These are phyloP conservation scores for Gobionotothen gibberifrons DNA, from an alignment of 2,797 vertebrate species.

Conservation along the genomic window DNA sequence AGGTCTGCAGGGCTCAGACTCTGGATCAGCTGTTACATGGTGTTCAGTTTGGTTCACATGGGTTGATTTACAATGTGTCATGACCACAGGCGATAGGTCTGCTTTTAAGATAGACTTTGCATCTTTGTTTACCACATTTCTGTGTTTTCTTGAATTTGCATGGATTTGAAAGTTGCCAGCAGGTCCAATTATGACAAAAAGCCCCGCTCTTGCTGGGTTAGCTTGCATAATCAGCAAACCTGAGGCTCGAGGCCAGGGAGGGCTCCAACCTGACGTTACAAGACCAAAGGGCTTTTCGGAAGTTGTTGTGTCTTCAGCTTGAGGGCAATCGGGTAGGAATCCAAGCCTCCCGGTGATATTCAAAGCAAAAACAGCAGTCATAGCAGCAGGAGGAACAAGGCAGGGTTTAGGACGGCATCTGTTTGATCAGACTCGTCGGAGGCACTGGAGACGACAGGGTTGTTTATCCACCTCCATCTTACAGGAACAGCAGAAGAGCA, in stretches of 20 bases:
- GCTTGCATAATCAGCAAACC: constrained; percentile 65
- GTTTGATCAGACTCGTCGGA: constrained; percentile 64
- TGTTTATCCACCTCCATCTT: constrained; percentile 83
- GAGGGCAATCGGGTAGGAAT: constrained; percentile 48
- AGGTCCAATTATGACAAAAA: constrained; percentile 64
- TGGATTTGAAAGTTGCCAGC: constrained; percentile 64
- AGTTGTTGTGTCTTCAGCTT: constrained; percentile 73
- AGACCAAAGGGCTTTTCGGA: constrained; percentile 58
- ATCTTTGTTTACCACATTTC: constrained; percentile 51
- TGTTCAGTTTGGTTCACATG: constrained; percentile 58
- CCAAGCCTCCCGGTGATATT: constrained; percentile 64
- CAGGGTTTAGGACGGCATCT: constrained; percentile 54
- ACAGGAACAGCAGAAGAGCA: constrained; percentile 76
- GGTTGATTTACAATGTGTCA: constrained; percentile 48
- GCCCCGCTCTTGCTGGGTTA: constrained; percentile 39
- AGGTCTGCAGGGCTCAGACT: constrained; percentile 58
- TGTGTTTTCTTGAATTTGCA: constrained; percentile 33
- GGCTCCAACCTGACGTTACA: constrained; percentile 47
- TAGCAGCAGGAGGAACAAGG: constrained; percentile 48
- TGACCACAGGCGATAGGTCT: constrained; percentile 35
- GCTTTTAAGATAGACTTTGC: constrained; percentile 42
- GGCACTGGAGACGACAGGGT: constrained; percentile 70
- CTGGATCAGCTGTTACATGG: constrained; percentile 60
- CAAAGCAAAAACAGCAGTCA: constrained; percentile 42
- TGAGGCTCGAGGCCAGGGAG: constrained; percentile 50